Percentiles rank a stretch among this genome's conserved stretches.
phyloP scores from a whole-genome alignment of 2,888 invertebrate genomes.

The Clistopyga incitator region DNA sequence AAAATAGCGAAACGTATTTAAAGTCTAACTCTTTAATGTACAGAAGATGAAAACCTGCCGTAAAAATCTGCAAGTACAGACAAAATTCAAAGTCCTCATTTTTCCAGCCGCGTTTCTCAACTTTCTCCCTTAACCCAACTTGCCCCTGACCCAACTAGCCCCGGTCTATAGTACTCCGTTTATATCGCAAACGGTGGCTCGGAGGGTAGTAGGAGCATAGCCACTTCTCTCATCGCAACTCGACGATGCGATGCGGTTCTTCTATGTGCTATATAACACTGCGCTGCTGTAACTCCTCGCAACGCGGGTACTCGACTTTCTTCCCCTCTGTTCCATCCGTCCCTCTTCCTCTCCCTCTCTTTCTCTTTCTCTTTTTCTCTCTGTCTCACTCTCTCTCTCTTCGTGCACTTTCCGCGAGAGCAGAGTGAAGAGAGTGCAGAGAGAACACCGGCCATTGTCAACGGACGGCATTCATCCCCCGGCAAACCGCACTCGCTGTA shows the following conservation, averaged over 20 bases:
- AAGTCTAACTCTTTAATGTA: too few relatives aligned
- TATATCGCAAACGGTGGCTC: conserved; percentile 15
- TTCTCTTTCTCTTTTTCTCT: background rate
- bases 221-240: conserved; percentile 74
- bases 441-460: conserved; percentile 77
- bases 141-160: too few relatives aligned
- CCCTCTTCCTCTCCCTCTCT: conserved; percentile 48
- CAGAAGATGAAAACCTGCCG: too few relatives aligned
- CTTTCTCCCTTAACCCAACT: too few relatives aligned
- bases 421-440: conserved; percentile 53
- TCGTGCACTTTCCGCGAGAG: conserved; percentile 51
- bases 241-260: conserved; percentile 50
- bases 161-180: background rate
- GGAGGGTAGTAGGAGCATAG: conserved; percentile 66
- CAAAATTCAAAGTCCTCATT: too few relatives aligned
- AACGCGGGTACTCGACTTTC: conserved; percentile 54
- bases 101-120: too few relatives aligned
- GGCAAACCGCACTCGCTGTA: conserved; percentile 48
- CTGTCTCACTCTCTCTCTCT: background rate
- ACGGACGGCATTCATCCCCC: conserved; percentile 76
- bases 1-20: too few relatives aligned
- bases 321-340: conserved; percentile 40
- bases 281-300: conserved; percentile 41
- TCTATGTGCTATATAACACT: conserved; percentile 47
- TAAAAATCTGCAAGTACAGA: too few relatives aligned